Percentiles rank a stretch among this genome's conserved stretches.
These are phyloP conservation scores for Lithophane socia DNA, from an alignment of 2,888 invertebrate genomes.

Conservation along the genomic window DNA sequence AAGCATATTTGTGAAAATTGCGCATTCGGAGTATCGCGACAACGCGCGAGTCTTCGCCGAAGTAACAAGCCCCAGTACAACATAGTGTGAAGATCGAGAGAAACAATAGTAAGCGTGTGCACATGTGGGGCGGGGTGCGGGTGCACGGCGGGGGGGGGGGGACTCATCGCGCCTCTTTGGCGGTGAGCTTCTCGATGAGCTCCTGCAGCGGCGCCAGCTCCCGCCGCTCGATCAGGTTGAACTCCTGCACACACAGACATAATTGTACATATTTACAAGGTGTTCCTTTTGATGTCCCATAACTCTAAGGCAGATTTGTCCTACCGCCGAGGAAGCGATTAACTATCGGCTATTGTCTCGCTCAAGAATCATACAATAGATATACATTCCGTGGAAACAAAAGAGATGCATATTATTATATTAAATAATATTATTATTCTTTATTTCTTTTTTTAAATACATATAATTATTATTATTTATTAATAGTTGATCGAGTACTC, in stretches of 20 bases:
- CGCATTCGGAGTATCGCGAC: not conserved
- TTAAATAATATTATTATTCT: no score
- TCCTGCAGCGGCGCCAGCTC: constrained; percentile 99
- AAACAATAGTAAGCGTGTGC: constrained; percentile 25
- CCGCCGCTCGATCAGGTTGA: constrained; percentile 98
- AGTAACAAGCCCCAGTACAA: not conserved
- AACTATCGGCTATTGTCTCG: no score
- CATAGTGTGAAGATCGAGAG: constrained; percentile 16
- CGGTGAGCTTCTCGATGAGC: constrained; percentile 98
- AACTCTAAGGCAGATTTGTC: no score
- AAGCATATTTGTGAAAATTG: constrained; percentile 5
- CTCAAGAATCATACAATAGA: no score
- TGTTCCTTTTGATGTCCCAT: no score
- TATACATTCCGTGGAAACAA: no score
- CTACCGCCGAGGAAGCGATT: no score
- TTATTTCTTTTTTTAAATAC: no score
- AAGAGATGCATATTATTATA: no score
- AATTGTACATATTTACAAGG: not conserved
- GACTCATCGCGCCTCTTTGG: constrained; percentile 96
- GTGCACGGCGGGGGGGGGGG: not conserved
- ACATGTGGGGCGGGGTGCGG: constrained; percentile 7
- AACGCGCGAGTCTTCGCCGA: constrained; percentile 7
- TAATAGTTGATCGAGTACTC: no score
- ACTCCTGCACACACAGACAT: constrained; percentile 93
- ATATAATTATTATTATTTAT: no score